These are phyloP conservation scores for Agrilus cyanescens DNA, from an alignment of 2,888 invertebrate species.

Conservation along the genomic window DNA sequence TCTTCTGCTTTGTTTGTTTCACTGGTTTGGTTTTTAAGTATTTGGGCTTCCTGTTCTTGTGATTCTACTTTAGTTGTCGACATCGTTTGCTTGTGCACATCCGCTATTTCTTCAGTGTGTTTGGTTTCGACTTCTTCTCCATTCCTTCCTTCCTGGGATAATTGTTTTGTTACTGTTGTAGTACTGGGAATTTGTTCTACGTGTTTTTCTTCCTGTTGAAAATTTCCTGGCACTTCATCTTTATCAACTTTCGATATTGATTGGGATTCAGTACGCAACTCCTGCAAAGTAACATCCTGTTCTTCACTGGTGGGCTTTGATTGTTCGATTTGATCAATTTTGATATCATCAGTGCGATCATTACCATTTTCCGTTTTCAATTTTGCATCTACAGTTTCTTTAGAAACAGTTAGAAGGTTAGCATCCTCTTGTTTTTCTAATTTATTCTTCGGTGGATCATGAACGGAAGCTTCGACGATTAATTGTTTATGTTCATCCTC, in stretches of 20 bases:
- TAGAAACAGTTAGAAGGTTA: conserved; percentile 7
- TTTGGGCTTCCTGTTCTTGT: conserved; percentile 6
- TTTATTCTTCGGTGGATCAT: conserved; percentile 25
- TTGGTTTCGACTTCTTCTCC: neutral
- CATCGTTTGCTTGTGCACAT: too few species aligned
- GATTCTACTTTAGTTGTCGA: neutral
- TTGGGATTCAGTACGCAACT: neutral
- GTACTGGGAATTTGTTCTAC: neutral
- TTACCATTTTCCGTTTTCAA: neutral
- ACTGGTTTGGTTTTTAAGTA: conserved; percentile 5
- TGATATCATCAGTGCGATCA: neutral
- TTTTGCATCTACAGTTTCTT: conserved; percentile 9
- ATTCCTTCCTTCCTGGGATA: neutral
- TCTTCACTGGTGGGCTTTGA: neutral
- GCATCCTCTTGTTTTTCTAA: conserved; percentile 9
- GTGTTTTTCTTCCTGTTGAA: neutral
- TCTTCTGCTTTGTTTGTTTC: neutral
- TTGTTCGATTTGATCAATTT: conserved; percentile 1
- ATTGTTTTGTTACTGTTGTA: neutral
- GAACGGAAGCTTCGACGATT: conserved; percentile 32
- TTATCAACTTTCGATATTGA: neutral
- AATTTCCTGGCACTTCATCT: neutral
- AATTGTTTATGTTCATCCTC: conserved; percentile 28
- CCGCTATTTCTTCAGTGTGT: neutral
- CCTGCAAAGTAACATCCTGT: too few species aligned